Conservation (phyloP, 2,888 invertebrate species). For the Aleiodes alternator region DNA sequence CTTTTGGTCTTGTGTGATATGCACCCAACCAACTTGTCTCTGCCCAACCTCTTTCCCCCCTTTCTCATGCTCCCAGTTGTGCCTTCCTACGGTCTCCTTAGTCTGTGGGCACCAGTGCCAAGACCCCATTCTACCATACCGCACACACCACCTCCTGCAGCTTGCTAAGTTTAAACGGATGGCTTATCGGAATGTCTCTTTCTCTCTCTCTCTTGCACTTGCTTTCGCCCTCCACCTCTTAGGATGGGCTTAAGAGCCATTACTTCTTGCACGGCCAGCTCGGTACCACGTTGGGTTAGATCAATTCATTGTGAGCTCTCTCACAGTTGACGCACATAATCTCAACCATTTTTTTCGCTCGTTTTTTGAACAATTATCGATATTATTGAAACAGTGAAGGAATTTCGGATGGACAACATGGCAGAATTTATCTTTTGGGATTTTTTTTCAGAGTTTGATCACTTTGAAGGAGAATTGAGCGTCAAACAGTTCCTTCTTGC, state of each 20-base stretch:
- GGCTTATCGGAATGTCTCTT: constrained; percentile 54
- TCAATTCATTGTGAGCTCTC: constrained; percentile 24
- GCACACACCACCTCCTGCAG: constrained; percentile 1
- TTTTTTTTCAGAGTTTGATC: no score
- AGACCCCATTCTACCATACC: constrained; percentile 22
- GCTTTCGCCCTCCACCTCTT: not conserved
- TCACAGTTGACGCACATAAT: constrained; percentile 8
- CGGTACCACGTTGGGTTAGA: constrained; percentile 20
- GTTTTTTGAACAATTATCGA: not conserved
- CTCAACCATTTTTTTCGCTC: not conserved
- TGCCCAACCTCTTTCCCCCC: not conserved
- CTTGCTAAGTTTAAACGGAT: constrained; percentile 53
- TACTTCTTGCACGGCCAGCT: constrained; percentile 50
- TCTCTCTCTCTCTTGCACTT: not conserved
- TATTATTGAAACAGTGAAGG: no score
- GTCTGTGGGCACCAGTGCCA: constrained; percentile 21
- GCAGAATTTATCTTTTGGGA: no score
- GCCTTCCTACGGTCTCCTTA: constrained; percentile 9
- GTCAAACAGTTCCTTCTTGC: no score
- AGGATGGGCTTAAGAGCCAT: constrained; percentile 45
- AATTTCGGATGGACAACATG: no score
- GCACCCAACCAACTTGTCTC: constrained; percentile 56
- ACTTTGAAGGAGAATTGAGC: no score
- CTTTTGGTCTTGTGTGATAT: constrained; percentile 56
- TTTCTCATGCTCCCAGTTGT: no score